Base-by-base conservation (phyloP, 2,113 vertebrate genomes). In the Salvelinus alpinus region DNA sequence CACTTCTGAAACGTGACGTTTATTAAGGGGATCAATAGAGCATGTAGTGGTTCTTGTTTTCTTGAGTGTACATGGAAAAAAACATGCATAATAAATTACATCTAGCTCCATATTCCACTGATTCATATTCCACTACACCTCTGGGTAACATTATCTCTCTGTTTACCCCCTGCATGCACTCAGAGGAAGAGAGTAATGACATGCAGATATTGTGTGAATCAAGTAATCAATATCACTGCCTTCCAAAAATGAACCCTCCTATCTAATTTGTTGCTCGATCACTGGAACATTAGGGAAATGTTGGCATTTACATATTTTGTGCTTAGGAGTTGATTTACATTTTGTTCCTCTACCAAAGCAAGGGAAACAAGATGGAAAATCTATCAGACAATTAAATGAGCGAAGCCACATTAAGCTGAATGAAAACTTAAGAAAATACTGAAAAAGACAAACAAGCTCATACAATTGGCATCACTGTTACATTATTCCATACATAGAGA, bases 301-400 rank as follows among this genome's bases (percentile, higher is more conserved):
- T 54, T 71, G 47, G 34, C 25, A 84, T 88, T 85, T 88, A 74
- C 81, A 88, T 90, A 84, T 90, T 80, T 80, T 76, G 84, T 57
- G 77, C 82, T 82, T 64, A 73, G 44, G 76, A 80, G 71, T 80
- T 78, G 59, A 82, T 85, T 80, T 79, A 78, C 87, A 88, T 87
- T 76, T 78, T 74, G 70, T 47, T 76, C 78, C 64, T 54, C 76
- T 80, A 69, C 85, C 78, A 81, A 75, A 78, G 66, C 72, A 71
- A 76, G 66, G 66, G 72, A 78, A 85, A 86, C 78, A 79, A 72
- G 22, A 70, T 59, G 44, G 73, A 64, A 76, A 88, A 88, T 90
- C 79, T 81, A 82, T 86, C 82, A 73, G 70, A 77, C 74, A 83
- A 80, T 88, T 88, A 86, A 87, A 88, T 70, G 57, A 82, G 77